These are phyloP conservation scores for Harmothoe impar DNA, from an alignment of 2,888 invertebrate species.

Conservation along the genomic window DNA sequence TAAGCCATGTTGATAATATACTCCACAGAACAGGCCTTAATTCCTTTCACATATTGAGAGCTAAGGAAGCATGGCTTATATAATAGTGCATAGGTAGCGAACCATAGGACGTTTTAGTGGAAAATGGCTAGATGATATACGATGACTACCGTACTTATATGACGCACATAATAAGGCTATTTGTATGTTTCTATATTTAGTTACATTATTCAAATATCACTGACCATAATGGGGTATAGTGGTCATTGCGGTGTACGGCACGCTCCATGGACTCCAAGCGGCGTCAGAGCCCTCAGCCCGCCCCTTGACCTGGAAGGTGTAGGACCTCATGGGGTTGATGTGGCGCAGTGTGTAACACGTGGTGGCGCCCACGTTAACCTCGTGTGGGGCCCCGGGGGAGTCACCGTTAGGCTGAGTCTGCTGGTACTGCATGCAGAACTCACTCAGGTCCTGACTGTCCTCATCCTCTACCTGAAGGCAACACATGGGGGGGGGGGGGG, in stretches of 20 bases:
- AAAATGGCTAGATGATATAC: too few relatives aligned
- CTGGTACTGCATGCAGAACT: constrained; percentile 80
- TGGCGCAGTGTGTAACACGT: constrained; percentile 85
- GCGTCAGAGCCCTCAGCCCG: constrained; percentile 83
- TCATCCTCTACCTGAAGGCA: constrained; percentile 65
- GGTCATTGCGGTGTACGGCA: constrained; percentile 85
- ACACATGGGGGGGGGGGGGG: not conserved
- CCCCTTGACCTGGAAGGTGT: constrained; percentile 86
- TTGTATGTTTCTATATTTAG: not conserved
- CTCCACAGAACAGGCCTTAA: too few relatives aligned
- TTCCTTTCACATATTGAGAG: too few relatives aligned
- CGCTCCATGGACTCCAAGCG: constrained; percentile 86
- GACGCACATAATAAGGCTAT: not conserved
- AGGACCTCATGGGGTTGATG: constrained; percentile 83
- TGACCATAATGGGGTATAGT: constrained; percentile 84
- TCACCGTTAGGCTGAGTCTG: constrained; percentile 72
- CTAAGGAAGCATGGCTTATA: too few relatives aligned
- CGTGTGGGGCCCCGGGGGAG: constrained; percentile 75
- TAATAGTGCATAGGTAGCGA: too few relatives aligned
- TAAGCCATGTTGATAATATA: too few relatives aligned
- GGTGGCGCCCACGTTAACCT: constrained; percentile 85
- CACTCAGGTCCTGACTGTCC: constrained; percentile 67
- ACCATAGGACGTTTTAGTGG: too few relatives aligned
- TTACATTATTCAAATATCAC: constrained; percentile 61
- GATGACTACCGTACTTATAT: too few relatives aligned